A percentile compares a stretch with the other conserved stretches of the same genome.
Conservation (phyloP, 2,888 invertebrate genomes). For the Tethea ocularis region DNA sequence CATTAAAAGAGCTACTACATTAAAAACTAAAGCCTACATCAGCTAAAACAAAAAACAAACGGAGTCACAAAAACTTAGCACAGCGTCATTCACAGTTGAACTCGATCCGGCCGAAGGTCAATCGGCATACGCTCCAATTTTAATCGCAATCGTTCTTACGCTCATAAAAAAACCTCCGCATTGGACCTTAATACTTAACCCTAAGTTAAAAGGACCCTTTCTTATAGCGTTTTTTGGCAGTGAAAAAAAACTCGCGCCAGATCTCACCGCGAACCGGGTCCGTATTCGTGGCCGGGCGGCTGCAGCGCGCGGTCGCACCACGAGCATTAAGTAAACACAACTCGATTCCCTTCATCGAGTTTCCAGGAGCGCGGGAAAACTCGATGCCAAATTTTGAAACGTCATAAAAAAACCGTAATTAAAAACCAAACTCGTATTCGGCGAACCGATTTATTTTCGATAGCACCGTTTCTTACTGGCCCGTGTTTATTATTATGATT, state of each 20-base stretch:
- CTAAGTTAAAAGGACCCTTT: conserved; percentile 71
- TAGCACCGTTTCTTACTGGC: conserved; percentile 53
- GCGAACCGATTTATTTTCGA: conserved; percentile 49
- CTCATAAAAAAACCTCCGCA: conserved; percentile 50
- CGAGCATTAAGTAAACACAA: conserved; percentile 43
- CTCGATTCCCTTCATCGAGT: conserved; percentile 42
- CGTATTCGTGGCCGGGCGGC: conserved; percentile 76
- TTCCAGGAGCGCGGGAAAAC: conserved; percentile 77
- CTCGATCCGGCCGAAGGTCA: conserved; percentile 47
- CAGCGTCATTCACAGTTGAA: neutral
- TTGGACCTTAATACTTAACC: conserved; percentile 71
- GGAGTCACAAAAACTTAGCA: conserved; percentile 1
- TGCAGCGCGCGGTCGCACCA: conserved; percentile 73
- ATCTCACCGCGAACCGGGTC: conserved; percentile 50
- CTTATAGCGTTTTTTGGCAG: conserved; percentile 72
- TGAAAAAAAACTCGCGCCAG: conserved; percentile 56
- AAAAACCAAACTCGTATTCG: conserved; percentile 44
- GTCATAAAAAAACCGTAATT: conserved; percentile 35
- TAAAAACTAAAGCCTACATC: neutral
- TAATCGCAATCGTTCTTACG: conserved; percentile 21
- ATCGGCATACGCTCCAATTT: conserved; percentile 43
- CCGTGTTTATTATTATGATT: conserved; percentile 74
- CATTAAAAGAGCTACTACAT: neutral
- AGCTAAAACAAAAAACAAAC: neutral
- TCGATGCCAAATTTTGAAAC: conserved; percentile 45